Conservation (phyloP, 2,113 vertebrate genomes). For the Heterocephalus glaber region DNA sequence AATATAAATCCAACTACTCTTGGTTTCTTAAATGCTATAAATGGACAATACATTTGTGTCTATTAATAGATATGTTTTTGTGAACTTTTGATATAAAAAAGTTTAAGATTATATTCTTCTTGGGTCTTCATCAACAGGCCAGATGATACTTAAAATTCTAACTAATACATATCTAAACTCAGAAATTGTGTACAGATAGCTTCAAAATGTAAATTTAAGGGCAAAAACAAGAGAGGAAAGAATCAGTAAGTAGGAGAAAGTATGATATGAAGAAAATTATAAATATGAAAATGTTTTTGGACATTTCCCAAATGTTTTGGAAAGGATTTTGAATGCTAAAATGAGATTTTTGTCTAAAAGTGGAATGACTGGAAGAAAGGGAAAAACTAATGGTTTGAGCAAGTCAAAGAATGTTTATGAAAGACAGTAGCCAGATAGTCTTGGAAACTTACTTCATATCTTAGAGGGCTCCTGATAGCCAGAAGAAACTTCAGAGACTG, state of each 20-base stretch:
- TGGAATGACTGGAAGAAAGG: neutral
- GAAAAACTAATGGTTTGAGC: neutral
- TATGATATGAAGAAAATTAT: neutral
- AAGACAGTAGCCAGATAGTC: neutral
- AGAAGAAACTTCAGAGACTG: neutral
- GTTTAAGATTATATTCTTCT: neutral
- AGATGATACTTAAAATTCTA: neutral
- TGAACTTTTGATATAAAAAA: neutral
- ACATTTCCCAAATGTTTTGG: neutral
- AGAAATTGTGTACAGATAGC: neutral
- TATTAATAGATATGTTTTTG: neutral
- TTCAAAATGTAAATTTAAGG: neutral
- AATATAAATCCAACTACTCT: conserved; percentile 2
- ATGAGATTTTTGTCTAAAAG: neutral
- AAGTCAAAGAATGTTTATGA: neutral
- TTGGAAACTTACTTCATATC: neutral
- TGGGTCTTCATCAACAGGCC: neutral
- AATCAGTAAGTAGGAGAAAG: neutral
- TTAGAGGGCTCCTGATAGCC: neutral
- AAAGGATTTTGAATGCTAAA: neutral
- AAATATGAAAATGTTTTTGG: neutral
- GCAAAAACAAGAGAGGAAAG: neutral
- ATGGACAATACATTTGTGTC: neutral
- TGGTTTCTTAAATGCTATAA: neutral
- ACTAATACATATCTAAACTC: neutral